Base-by-base conservation (phyloP, 2,888 invertebrate genomes). In the Ecdyonurus torrentis region DNA sequence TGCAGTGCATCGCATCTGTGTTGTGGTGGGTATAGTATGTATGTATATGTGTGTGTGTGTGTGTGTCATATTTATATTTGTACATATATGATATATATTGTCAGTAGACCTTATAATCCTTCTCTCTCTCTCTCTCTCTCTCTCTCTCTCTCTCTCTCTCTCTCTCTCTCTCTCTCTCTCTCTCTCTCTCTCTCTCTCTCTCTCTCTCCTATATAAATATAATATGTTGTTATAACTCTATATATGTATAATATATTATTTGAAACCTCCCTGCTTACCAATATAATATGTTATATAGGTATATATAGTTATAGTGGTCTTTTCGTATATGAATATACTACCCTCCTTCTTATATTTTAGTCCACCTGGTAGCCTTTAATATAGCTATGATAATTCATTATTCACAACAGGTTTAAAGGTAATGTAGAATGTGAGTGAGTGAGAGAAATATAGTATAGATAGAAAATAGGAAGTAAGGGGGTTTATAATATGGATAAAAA, bases 151-250 rank as follows among this genome's bases (percentile, higher is more conserved):
- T 65, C 62, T 60, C 63, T 23, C 62, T 55, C 52, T 63, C 60
- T 37, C 37, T 37, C 37, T 37, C 37, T 63, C 64, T 64, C 62
- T 61, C 63, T 25, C 61, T 53, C 59, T 62, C 61, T 58, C 62
- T 65, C 66, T 66, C 64, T 66, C 65, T 64, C 61, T 63, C 64
- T 66, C 64, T 64, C 24, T n/a, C 55, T 52, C 55, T 52, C 58
- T 52, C 53, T 52, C 58, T 18, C 37, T 55, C 52, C 61, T 62
- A 63, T 64, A 65, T 63, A 65, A n/a, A n/a, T n/a, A n/a, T n/a
- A n/a, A n/a, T n/a, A n/a, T n/a, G n/a, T n/a, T n/a, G n/a, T n/a
- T n/a, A n/a, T n/a, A n/a, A n/a, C n/a, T n/a, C n/a, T n/a, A n/a
- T n/a, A n/a, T n/a, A n/a, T n/a, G n/a, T n/a, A n/a, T n/a, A n/a